Conservation (phyloP, 2,113 vertebrate species). For the Pachycephala philippinensis region DNA sequence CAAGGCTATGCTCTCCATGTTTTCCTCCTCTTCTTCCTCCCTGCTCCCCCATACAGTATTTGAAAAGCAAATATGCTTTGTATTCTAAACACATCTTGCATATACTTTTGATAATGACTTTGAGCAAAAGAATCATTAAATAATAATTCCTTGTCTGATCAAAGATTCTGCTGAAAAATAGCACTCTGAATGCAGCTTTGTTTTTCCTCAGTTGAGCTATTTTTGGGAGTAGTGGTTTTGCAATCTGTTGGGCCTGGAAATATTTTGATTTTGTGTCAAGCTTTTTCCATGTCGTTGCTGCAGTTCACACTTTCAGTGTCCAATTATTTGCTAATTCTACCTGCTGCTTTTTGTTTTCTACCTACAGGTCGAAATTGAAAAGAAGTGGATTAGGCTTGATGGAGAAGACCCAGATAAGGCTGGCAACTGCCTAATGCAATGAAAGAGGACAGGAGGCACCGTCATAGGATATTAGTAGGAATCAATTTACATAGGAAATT, state of each 20-base stretch:
- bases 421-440: constrained; percentile 84
- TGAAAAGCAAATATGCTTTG: not conserved
- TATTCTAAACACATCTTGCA: not conserved
- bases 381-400: constrained; percentile 87
- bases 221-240: not conserved
- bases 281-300: not conserved
- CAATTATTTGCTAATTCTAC: not conserved
- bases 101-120: not conserved
- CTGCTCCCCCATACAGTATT: not conserved
- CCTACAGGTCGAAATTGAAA: constrained; percentile 92
- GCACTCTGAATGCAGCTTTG: not conserved
- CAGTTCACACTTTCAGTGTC: not conserved
- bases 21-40: not conserved
- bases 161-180: not conserved
- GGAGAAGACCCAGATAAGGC: constrained; percentile 82
- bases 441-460: not conserved
- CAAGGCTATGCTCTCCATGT: not conserved
- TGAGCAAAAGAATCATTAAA: constrained; percentile 3
- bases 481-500: constrained; percentile 15
- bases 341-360: constrained; percentile 15
- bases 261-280: not conserved
- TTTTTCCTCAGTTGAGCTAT: not conserved
- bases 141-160: constrained; percentile 13
- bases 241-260: not conserved
- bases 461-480: not conserved